Evolutionary conservation across 1,140 invertebrate genomes (phyloP), one percentile per base, ranked within the genome.

Genomic region (Drosophila erecta): DNA sequence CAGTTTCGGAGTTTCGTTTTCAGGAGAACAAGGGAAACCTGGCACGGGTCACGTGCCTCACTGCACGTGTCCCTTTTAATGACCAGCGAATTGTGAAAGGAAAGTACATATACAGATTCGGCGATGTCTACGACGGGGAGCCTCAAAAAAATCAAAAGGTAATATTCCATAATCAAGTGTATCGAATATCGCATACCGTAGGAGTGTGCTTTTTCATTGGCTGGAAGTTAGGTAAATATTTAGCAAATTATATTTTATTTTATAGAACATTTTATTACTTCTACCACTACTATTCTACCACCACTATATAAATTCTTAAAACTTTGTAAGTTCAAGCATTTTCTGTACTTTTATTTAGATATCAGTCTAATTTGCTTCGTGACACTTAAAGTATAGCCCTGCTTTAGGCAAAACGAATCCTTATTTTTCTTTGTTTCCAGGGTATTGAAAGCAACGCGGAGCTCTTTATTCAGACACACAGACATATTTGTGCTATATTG

Each of bases 61-160:
- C 59, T 77, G 86, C 90, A 91, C 90, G 90, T 91, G 90, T 89
- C 90, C 81, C 76, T 85, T 86, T 91, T 91, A 91, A 91, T 91
- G 90, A 91, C 90, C 90, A 85, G 74, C 74, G 86, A 86, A 87
- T 86, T 86, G 78, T 90, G 61, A 79, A 67, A 69, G 69, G 59
- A 76, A 73, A 59, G 38, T 44, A 70, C 66, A 74, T 50, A 59
- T 17, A 38, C 17, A 17, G 17, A n/a, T n/a, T n/a, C 30, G 53
- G 4, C 30, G 53, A 5, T 24, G 44, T 37, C 17, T 17, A 10
- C 22, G 40, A 15, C 22, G 6, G 33, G 38, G n/a, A 46, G 51
- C 27, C 50, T 50, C 40, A 12, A 67, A 53, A 67, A 62, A 78
- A 76, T 80, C 80, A 83, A 79, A 83, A 79, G 77, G 64, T 66